These are phyloP conservation scores for Ischnus inquisitorius DNA, from an alignment of 2,888 invertebrate genomes.

Conservation along the genomic window DNA sequence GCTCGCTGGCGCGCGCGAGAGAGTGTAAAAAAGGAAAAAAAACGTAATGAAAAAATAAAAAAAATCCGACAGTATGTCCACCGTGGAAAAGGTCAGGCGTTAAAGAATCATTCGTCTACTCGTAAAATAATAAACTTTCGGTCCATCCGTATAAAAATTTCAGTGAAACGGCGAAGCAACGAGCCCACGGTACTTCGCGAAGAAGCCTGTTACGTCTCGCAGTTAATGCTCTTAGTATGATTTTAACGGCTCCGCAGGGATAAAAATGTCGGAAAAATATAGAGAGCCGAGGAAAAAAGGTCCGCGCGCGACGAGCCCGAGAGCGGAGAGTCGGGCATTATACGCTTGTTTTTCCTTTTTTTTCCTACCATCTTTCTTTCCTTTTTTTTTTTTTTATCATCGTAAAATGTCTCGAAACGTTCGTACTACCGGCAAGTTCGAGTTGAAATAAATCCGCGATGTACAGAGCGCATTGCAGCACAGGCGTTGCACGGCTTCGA, in stretches of 20 bases:
- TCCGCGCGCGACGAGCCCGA: not conserved
- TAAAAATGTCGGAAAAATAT: conserved; percentile 29
- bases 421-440: conserved; percentile 3
- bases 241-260: conserved; percentile 40
- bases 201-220: conserved; percentile 25
- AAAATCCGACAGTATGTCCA: not conserved
- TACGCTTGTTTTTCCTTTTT: conserved; percentile 16
- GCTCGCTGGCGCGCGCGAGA: not conserved
- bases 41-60: not conserved
- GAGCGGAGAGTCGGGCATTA: not conserved
- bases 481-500: conserved; percentile 22
- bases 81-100: conserved; percentile 41
- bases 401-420: conserved; percentile 28
- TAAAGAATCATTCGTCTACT: conserved; percentile 51
- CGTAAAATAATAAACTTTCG: conserved; percentile 48
- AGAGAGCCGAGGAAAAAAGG: not conserved
- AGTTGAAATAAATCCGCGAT: conserved; percentile 29
- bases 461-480: conserved; percentile 18
- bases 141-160: conserved; percentile 32
- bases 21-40: not conserved
- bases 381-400: conserved; percentile 19
- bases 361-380: not conserved
- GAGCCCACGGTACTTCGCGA: conserved; percentile 10
- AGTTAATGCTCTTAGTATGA: conserved; percentile 48
- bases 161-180: conserved; percentile 14